These are phyloP conservation scores for Sebastes miniatus DNA, from an alignment of 2,797 vertebrate species.

Conservation along the genomic window DNA sequence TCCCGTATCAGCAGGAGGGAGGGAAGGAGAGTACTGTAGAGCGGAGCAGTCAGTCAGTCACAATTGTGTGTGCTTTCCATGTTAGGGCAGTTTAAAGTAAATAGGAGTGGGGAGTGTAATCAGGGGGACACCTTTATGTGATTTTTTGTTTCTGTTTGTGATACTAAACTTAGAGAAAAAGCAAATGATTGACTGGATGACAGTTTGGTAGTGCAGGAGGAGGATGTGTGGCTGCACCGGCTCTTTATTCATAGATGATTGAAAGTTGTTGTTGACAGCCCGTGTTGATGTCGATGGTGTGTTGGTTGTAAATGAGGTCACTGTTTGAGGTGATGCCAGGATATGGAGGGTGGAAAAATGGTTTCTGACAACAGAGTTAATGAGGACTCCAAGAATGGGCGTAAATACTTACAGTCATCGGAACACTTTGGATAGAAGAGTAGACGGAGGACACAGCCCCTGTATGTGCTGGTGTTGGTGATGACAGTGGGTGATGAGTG, in stretches of 20 bases:
- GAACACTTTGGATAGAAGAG: not conserved
- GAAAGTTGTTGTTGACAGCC: conserved; percentile 1
- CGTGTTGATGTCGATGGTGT: not conserved
- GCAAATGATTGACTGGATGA: not conserved
- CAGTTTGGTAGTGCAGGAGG: not conserved
- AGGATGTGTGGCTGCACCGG: not conserved
- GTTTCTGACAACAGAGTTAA: conserved; percentile 7
- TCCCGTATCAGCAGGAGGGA: conserved; percentile 17
- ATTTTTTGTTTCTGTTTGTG: not conserved
- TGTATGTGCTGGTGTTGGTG: not conserved
- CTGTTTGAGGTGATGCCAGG: not conserved
- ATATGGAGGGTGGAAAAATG: not conserved
- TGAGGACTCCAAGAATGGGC: not conserved
- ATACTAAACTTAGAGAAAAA: not conserved
- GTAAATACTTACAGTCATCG: not conserved
- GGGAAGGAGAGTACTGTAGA: not conserved
- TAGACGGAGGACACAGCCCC: not conserved
- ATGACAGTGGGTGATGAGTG: not conserved
- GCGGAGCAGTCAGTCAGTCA: not conserved
- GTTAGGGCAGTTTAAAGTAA: not conserved
- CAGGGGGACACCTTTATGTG: not conserved
- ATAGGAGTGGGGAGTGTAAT: not conserved
- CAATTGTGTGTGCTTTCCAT: conserved; percentile 6
- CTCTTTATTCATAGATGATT: conserved; percentile 6
- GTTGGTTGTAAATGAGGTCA: not conserved